These are phyloP conservation scores for Oreonectes daqikongensis DNA, from an alignment of 2,797 vertebrate species.

Conservation along the genomic window DNA sequence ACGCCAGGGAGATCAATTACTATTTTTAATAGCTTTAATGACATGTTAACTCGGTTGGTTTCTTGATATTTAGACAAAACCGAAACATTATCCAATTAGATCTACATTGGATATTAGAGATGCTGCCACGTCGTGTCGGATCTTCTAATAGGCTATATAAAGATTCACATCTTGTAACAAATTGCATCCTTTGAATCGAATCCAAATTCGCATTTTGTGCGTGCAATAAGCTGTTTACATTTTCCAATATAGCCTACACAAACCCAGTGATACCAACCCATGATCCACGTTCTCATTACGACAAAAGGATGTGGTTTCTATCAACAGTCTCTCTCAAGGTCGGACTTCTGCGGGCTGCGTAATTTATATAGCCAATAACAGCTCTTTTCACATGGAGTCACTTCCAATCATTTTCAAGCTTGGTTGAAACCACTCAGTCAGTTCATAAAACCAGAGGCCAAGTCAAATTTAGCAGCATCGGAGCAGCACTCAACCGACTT, in stretches of 20 bases:
- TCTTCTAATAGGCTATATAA: too few species aligned
- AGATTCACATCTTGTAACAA: neutral
- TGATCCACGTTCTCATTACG: constrained; percentile 70
- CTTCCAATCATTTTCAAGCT: constrained; percentile 64
- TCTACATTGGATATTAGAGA: too few species aligned
- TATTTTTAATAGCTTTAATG: constrained; percentile 33
- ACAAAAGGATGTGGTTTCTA: constrained; percentile 70
- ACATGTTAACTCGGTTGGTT: constrained; percentile 24
- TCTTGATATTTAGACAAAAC: neutral
- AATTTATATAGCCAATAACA: constrained; percentile 62
- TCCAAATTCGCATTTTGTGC: neutral
- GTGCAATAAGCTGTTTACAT: neutral
- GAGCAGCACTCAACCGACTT: constrained; percentile 46
- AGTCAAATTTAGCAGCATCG: constrained; percentile 55
- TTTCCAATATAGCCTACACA: neutral
- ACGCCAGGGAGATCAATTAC: constrained; percentile 49
- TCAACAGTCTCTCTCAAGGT: constrained; percentile 75
- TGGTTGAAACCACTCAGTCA: constrained; percentile 70
- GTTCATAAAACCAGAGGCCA: constrained; percentile 66
- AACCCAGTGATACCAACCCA: constrained; percentile 45
- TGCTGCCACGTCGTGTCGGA: too few species aligned
- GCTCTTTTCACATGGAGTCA: constrained; percentile 57
- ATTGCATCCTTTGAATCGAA: neutral
- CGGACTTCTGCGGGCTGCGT: constrained; percentile 63
- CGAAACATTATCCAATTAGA: neutral